phyloP scores from a whole-genome alignment of 2,888 invertebrate species.

The Athetis lepigone region DNA sequence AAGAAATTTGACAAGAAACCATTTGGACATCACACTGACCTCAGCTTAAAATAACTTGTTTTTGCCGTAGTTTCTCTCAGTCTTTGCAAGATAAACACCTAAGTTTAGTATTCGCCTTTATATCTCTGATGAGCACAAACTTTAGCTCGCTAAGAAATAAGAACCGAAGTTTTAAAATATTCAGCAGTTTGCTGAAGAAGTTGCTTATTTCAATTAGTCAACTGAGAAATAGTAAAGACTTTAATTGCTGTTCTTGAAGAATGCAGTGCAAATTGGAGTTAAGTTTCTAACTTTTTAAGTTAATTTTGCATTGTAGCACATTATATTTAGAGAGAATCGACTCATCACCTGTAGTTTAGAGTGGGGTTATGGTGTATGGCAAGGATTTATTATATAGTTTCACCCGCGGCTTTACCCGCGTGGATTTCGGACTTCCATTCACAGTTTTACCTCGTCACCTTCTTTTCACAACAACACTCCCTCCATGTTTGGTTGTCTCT shows the following conservation, averaged over 20 bases:
- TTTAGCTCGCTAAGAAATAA: constrained; percentile 23
- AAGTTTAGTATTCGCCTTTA: constrained; percentile 34
- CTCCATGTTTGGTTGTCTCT: too few species aligned
- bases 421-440: too few species aligned
- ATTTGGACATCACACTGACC: not conserved
- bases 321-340: not conserved
- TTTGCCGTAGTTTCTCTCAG: constrained; percentile 9
- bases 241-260: not conserved
- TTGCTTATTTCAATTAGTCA: constrained; percentile 44
- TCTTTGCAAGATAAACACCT: constrained; percentile 19
- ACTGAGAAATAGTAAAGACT: constrained; percentile 4
- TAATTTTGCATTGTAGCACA: not conserved
- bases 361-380: too few species aligned
- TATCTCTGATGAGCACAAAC: constrained; percentile 10
- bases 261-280: constrained; percentile 7
- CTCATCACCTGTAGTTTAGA: too few species aligned
- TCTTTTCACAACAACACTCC: too few species aligned
- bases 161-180: constrained; percentile 46
- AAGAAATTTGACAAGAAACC: too few species aligned
- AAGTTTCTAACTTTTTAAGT: not conserved
- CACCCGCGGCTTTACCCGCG: too few species aligned
- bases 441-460: too few species aligned
- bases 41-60: constrained; percentile 12
- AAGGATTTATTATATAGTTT: too few species aligned
- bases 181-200: constrained; percentile 30